Evolutionary conservation across 2,888 invertebrate genomes (phyloP).

Genomic region (Lissonota sp.): DNA sequence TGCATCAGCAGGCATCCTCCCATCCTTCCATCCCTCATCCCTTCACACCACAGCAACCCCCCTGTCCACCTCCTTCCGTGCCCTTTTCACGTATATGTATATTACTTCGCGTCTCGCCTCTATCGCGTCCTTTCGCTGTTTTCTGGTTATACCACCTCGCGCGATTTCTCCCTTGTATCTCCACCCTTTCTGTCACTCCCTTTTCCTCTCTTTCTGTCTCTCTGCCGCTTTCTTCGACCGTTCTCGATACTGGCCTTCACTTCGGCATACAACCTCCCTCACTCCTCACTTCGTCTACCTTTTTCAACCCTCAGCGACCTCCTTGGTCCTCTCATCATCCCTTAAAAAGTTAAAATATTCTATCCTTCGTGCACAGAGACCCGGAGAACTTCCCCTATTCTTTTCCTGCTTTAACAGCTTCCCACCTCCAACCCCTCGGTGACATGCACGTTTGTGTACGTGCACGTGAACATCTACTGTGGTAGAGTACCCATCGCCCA

Average conservation of each 20-base stretch:
- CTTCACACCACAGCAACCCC: constrained; percentile 20
- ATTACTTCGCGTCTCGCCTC: constrained; percentile 8
- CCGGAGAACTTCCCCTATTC: constrained; percentile 46
- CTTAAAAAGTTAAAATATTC: constrained; percentile 82
- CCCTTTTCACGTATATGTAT: background rate
- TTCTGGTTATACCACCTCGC: constrained; percentile 55
- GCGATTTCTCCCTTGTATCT: constrained; percentile 42
- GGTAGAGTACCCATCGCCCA: constrained; percentile 44
- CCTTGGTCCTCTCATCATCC: constrained; percentile 70
- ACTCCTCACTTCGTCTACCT: constrained; percentile 11
- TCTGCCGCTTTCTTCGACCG: constrained; percentile 20
- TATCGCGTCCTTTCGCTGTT: constrained; percentile 61
- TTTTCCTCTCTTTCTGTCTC: constrained; percentile 40
- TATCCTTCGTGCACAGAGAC: constrained; percentile 72
- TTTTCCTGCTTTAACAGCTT: constrained; percentile 48
- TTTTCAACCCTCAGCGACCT: constrained; percentile 13
- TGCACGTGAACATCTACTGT: background rate
- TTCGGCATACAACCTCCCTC: constrained; percentile 10
- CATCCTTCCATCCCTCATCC: constrained; percentile 3
- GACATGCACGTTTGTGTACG: background rate
- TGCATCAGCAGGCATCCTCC: constrained; percentile 35
- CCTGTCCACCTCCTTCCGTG: constrained; percentile 33
- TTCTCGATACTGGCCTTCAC: background rate
- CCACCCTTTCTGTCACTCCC: constrained; percentile 16
- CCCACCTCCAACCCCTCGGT: constrained; percentile 55